Conservation (phyloP, 1,140 invertebrate species). For the Lucilia cuprina region DNA sequence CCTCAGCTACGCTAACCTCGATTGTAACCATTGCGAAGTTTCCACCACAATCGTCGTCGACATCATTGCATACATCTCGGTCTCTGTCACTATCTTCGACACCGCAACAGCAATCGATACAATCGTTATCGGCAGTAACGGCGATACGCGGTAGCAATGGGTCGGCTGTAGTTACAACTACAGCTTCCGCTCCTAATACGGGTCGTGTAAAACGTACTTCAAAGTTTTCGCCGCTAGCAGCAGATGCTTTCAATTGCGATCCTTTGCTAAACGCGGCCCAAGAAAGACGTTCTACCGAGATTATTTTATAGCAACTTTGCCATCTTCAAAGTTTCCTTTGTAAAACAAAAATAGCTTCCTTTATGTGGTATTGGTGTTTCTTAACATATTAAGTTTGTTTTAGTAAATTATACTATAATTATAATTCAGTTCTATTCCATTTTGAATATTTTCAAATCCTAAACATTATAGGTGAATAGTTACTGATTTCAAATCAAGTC, state of each 20-base stretch:
- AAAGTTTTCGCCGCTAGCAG: constrained; percentile 43
- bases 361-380: neutral
- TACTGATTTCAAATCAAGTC: neutral
- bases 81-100: neutral
- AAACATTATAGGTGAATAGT: neutral
- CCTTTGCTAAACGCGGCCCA: constrained; percentile 45
- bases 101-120: constrained; percentile 30
- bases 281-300: constrained; percentile 54
- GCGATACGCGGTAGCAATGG: constrained; percentile 45
- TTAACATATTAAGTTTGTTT: neutral
- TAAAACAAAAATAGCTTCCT: neutral
- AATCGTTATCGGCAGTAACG: constrained; percentile 41
- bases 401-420: neutral
- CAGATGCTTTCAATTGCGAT: constrained; percentile 49
- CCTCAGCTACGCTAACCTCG: constrained; percentile 55
- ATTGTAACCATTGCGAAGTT: constrained; percentile 53
- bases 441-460: neutral
- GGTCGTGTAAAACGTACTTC: constrained; percentile 41
- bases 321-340: neutral
- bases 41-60: constrained; percentile 36
- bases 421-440: neutral
- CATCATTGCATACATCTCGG: neutral
- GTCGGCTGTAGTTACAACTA: constrained; percentile 16
- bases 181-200: constrained; percentile 23
- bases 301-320: constrained; percentile 53